Percentiles rank a stretch among this genome's conserved stretches.
phyloP scores from a whole-genome alignment of 2,113 vertebrate genomes.

The Crotalus viridis region DNA sequence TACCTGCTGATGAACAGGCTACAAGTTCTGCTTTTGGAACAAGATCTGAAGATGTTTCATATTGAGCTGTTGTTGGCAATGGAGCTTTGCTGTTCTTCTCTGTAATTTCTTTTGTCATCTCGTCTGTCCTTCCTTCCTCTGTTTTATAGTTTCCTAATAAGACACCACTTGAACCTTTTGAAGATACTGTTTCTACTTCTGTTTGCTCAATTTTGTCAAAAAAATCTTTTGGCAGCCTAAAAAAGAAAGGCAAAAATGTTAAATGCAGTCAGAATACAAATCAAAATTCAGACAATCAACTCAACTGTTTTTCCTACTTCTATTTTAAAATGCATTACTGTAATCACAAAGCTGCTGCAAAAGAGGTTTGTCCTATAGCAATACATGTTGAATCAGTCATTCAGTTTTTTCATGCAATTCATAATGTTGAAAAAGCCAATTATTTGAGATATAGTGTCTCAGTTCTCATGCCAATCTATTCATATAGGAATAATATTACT shows the following conservation, averaged over 20 bases:
- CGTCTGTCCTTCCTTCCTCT: conserved; percentile 62
- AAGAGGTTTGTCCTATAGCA: neutral
- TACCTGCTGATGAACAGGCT: conserved; percentile 62
- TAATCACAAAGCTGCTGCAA: neutral
- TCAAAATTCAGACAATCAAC: neutral
- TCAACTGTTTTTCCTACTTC: neutral
- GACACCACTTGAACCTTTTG: conserved; percentile 66
- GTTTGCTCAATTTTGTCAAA: conserved; percentile 62
- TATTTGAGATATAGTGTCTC: neutral
- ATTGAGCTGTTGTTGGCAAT: conserved; percentile 5
- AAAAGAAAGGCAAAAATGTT: neutral
- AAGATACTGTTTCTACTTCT: conserved; percentile 1
- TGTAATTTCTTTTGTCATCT: conserved; percentile 45
- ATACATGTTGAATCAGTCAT: neutral
- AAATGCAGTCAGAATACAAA: neutral
- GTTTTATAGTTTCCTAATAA: conserved; percentile 79
- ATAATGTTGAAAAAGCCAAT: neutral
- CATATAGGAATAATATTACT: neutral
- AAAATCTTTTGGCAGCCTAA: conserved; percentile 70
- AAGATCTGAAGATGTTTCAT: conserved; percentile 51
- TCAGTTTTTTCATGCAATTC: neutral
- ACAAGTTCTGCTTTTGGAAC: conserved; percentile 41
- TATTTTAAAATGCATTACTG: neutral
- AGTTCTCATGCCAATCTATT: neutral
- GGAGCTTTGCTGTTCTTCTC: conserved; percentile 26